A percentile compares a stretch with the other conserved stretches of the same genome.
phyloP scores from a whole-genome alignment of 2,113 vertebrate genomes.

The Ptychochromis oligacanthus region DNA sequence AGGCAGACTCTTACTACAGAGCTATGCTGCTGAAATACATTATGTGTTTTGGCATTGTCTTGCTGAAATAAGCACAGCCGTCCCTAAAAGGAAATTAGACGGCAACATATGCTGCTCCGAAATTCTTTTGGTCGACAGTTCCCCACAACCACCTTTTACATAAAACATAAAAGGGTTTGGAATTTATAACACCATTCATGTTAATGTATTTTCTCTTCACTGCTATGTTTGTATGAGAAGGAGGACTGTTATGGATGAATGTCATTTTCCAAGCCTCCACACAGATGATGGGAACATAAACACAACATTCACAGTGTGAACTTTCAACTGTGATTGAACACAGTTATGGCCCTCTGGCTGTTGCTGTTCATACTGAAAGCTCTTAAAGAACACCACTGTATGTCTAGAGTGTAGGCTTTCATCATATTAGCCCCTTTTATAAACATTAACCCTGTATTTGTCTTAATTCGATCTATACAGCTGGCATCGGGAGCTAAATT shows the following conservation, averaged over 20 bases:
- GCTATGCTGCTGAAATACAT: background rate
- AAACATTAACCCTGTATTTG: background rate
- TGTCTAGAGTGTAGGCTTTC: background rate
- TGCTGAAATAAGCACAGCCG: too few species aligned
- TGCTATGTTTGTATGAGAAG: slow-evolving; percentile 4
- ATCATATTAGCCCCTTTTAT: background rate
- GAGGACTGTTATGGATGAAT: background rate
- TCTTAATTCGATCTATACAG: background rate
- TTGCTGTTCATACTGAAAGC: slow-evolving; percentile 30
- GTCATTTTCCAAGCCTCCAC: slow-evolving; percentile 4
- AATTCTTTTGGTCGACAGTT: background rate
- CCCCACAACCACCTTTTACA: background rate
- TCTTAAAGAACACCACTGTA: background rate
- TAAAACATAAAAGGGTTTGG: background rate
- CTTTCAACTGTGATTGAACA: slow-evolving; percentile 38
- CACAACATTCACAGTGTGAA: slow-evolving; percentile 39
- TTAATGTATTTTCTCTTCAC: background rate
- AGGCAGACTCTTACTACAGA: background rate
- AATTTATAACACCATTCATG: background rate
- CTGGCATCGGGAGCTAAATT: background rate
- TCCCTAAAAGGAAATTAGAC: background rate
- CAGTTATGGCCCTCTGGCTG: slow-evolving; percentile 26
- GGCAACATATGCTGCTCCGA: background rate
- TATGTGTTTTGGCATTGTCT: background rate
- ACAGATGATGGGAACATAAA: slow-evolving; percentile 34